Base-by-base conservation (phyloP, 2,797 vertebrate genomes). In the Apogon hyalosoma region DNA sequence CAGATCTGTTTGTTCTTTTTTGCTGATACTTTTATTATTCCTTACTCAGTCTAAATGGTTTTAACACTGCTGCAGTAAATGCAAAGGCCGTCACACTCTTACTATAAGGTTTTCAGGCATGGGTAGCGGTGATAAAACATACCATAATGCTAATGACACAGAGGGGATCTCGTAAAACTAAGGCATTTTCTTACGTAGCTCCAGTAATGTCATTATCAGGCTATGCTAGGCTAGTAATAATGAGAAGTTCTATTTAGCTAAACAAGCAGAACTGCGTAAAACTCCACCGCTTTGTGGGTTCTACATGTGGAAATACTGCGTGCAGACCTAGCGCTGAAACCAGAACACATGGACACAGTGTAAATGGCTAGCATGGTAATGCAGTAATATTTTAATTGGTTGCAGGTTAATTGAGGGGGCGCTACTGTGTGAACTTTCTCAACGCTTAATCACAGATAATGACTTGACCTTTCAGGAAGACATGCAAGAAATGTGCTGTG, bases 401-500 rank as follows among this genome's bases (percentile, higher is more conserved):
- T 31, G 1, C 50, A 63, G 60, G 63, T 80, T 75, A 79, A 77
- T 73, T 69, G 33, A 43, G 53, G 60, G 46, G 65, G 46, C 60
- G 43, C 59, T 45, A 67, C 19, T 18, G 63, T 46, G 60, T 77
- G 42, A 76, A 77, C 50, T 49, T 66, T 81, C 46, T 67, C 36
- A 54, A 13, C 54, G n/a, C 16, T 42, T 79, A 79, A 83, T 78
- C 13, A 16, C 33, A 64, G 42, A 38, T 77, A 81, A 87, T 80
- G 79, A 64, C 58, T 63, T 52, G 53, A 56, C 28, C 54, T 80
- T 80, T 66, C 16, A 61, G 39, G 46, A 69, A 79, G 28, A 62
- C 42, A 48, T 41, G 15, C 16, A 28, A 48, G 40, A 63, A 66
- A 24, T 59, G 15, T 24, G 38, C 21, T 45, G 18, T 36, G 24